Evolutionary conservation across 2,113 vertebrate genomes (phyloP), one percentile per base, ranked within the genome.

Genomic region (Ailuropoda melanoleuca): DNA sequence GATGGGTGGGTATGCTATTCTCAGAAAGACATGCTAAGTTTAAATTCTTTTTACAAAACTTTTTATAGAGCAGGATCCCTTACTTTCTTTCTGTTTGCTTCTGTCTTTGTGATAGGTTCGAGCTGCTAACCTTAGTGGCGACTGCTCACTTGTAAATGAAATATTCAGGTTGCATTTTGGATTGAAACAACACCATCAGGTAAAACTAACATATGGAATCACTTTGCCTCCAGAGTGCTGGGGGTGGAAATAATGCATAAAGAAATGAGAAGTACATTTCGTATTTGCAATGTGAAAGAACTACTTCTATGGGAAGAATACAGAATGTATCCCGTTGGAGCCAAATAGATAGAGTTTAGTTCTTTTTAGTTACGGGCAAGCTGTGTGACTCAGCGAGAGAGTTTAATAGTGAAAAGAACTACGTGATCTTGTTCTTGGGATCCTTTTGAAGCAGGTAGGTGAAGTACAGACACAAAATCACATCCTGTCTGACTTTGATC

Each of bases 51-150:
- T 91, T 74, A 23, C 26, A 92, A 21, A 68, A 68, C 8, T 81
- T 84, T 93, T 89, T 60, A 21, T 10, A 58, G 75, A 82, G n/a
- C 24, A 31, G 15, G 46, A 93, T 1, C n/a, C 72, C 93, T 89
- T 87, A 17, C 10, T 68, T 39, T 91, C 2, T 34, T 97, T 97
- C 11, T 62, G 55, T 98, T 90, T 78, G 62, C 1, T 14, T 95
- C 14, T 98, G 19, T 94, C 78, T 94, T 74, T 97, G 95, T 96
- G 46, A 88, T 97, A 99, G 99, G 99, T 99, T 84, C 99, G 99
- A 94, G 99, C 99, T 13, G 99, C 99, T 82, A 99, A 99, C 98
- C 99, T 99, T 39, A 99, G 99, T 97, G 99, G 99, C 81, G 99
- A 99, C 97, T 99, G 99, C 97, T 98, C 99, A 23, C 99, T 99